Conservation (phyloP, 2,113 vertebrate genomes). For the Bujurquina vittata region DNA sequence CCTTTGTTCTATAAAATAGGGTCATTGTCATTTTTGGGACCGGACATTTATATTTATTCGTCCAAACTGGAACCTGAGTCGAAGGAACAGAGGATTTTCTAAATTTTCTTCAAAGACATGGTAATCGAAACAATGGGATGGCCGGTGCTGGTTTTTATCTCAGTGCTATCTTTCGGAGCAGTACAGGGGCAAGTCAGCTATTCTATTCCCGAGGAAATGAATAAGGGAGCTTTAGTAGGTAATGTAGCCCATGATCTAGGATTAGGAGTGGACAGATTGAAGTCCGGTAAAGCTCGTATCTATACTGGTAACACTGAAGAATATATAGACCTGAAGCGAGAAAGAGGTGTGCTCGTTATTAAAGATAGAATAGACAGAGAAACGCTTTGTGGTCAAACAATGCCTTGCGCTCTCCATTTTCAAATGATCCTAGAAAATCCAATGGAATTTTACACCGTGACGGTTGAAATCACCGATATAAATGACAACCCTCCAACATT, state of each 20-base stretch:
- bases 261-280: constrained; percentile 67
- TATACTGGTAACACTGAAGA: constrained; percentile 70
- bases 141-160: constrained; percentile 42
- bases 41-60: background rate
- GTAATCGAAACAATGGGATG: constrained; percentile 41
- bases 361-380: constrained; percentile 70
- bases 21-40: background rate
- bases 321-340: constrained; percentile 71
- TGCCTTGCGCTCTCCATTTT: constrained; percentile 63
- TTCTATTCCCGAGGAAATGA: constrained; percentile 63
- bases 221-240: constrained; percentile 34
- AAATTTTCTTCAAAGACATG: background rate
- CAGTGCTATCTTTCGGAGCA: background rate
- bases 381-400: constrained; percentile 51
- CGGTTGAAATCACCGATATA: constrained; percentile 61
- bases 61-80: background rate
- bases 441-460: constrained; percentile 65
- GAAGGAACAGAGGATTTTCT: background rate
- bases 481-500: constrained; percentile 76
- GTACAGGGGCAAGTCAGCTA: constrained; percentile 57
- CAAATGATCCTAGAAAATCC: constrained; percentile 72
- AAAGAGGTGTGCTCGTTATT: constrained; percentile 61
- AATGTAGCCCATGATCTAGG: constrained; percentile 60
- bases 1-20: background rate
- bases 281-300: constrained; percentile 69